A percentile compares a stretch with the other conserved stretches of the same genome.
Evolutionary conservation across 2,797 vertebrate genomes (phyloP).

Genomic region (Morelia viridis): DNA sequence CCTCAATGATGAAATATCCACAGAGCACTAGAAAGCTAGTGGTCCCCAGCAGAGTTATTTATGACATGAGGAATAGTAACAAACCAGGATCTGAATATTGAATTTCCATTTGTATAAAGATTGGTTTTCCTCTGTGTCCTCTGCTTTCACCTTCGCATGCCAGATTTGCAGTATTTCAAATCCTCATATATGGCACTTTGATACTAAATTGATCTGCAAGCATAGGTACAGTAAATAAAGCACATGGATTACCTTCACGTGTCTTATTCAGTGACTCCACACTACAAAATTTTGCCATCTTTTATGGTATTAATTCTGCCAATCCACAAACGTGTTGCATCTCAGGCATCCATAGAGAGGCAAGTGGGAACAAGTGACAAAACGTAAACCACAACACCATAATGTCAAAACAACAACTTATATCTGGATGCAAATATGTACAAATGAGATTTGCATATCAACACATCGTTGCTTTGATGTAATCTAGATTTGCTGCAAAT

Average conservation of each 20-base stretch:
- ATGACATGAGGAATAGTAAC: background rate
- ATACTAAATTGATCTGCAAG: background rate
- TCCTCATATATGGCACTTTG: background rate
- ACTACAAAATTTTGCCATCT: background rate
- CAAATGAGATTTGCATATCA: background rate
- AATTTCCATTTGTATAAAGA: background rate
- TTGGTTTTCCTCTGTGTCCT: background rate
- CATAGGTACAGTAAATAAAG: background rate
- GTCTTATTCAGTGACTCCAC: background rate
- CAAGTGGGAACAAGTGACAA: background rate
- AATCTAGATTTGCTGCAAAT: background rate
- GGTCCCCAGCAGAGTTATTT: background rate
- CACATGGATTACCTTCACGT: background rate
- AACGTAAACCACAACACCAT: background rate
- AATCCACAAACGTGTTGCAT: background rate
- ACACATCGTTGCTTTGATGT: background rate
- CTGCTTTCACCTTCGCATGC: background rate
- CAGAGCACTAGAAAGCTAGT: background rate
- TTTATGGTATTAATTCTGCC: background rate
- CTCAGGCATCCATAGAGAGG: background rate
- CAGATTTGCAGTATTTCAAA: background rate
- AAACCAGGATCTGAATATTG: background rate
- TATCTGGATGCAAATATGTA: background rate
- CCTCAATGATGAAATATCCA: background rate
- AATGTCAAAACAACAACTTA: background rate